phyloP scores from a whole-genome alignment of 2,888 invertebrate genomes.

The Lycophotia porphyrea region DNA sequence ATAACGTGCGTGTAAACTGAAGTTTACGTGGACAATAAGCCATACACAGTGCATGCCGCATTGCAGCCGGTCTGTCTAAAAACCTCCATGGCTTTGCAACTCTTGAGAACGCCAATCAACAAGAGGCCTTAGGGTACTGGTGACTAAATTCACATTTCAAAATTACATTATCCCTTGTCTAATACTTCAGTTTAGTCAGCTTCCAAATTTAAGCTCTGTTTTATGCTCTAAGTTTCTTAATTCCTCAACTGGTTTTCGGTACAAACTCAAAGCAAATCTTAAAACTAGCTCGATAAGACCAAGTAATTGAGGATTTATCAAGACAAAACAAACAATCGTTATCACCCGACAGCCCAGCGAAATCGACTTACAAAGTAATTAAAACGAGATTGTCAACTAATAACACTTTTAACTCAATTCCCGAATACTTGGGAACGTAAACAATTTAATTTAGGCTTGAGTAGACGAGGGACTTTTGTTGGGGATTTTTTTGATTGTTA shows the following conservation, averaged over 20 bases:
- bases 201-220: neutral
- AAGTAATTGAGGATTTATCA: conserved; percentile 46
- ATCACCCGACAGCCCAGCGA: conserved; percentile 31
- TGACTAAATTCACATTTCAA: neutral
- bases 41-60: neutral
- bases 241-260: conserved; percentile 11
- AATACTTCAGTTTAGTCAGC: neutral
- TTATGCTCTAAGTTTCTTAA: neutral
- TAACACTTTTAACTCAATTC: conserved; percentile 61
- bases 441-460: conserved; percentile 61
- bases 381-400: conserved; percentile 58
- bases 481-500: neutral
- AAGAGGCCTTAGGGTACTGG: neutral
- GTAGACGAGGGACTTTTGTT: conserved; percentile 3
- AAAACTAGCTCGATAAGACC: conserved; percentile 36
- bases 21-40: neutral
- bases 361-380: conserved; percentile 62
- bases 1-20: neutral
- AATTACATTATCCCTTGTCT: neutral
- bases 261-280: conserved; percentile 36
- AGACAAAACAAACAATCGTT: conserved; percentile 46
- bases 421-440: conserved; percentile 56
- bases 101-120: neutral
- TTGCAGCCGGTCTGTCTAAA: neutral
- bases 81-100: neutral